phyloP scores from a whole-genome alignment of 2,797 vertebrate species.

The Lophura swinhoii region DNA sequence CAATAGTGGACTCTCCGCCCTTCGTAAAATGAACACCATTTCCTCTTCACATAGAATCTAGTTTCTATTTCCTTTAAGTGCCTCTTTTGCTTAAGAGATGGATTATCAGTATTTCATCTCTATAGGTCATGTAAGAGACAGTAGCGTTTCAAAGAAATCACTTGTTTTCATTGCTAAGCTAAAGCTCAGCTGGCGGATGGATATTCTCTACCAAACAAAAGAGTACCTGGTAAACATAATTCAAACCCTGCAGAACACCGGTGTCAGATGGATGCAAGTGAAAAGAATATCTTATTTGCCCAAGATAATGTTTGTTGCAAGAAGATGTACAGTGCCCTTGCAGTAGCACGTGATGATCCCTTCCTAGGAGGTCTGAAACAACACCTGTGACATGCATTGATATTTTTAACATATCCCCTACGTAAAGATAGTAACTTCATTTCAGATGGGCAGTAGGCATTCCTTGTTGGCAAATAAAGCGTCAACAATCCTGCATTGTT shows the following conservation, averaged over 20 bases:
- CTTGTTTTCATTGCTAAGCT: neutral
- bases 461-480: neutral
- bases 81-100: conserved; percentile 2
- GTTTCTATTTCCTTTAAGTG: conserved; percentile 62
- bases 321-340: neutral
- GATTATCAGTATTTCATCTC: conserved; percentile 18
- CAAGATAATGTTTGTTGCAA: neutral
- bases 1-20: neutral
- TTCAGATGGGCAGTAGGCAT: neutral
- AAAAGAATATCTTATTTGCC: neutral
- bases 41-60: conserved; percentile 38
- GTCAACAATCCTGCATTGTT: neutral
- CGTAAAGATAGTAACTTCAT: neutral
- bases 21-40: neutral
- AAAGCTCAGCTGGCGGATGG: neutral
- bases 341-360: neutral
- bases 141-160: conserved; percentile 34
- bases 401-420: neutral
- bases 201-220: neutral
- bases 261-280: neutral
- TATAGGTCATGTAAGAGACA: conserved; percentile 14
- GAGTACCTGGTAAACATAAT: neutral
- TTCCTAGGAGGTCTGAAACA: neutral
- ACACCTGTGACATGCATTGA: accelerated
- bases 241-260: neutral